Evolutionary conservation across 2,797 vertebrate species (phyloP).

Genomic region (Spatula clypeata): DNA sequence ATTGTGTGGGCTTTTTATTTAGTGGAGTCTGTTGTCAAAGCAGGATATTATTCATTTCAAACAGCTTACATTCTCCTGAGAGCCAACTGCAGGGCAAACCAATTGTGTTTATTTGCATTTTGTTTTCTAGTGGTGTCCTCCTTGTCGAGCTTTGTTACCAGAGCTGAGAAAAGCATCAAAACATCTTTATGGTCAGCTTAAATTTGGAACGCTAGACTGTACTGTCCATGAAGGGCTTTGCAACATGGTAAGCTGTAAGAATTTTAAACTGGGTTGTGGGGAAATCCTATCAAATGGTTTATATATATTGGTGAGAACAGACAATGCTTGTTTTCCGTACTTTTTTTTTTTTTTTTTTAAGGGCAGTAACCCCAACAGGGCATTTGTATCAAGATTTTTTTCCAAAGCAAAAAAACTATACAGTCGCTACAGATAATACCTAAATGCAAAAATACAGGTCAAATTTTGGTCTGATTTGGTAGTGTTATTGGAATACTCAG

Average conservation of each 20-base stretch:
- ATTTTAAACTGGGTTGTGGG: not conserved
- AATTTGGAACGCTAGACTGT: constrained; percentile 96
- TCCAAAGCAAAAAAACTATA: not conserved
- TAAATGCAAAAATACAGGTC: not conserved
- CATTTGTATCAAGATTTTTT: not conserved
- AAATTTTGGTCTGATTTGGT: not conserved
- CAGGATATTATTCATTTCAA: not conserved
- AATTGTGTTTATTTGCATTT: not conserved
- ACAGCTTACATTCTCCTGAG: not conserved
- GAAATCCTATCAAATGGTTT: not conserved
- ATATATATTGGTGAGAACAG: no score
- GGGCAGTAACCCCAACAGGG: not conserved
- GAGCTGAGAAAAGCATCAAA: constrained; percentile 97
- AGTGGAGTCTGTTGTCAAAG: not conserved
- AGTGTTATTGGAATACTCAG: not conserved
- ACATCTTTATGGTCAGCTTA: constrained; percentile 92
- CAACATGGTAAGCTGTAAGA: constrained; percentile 86
- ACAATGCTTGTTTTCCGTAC: not conserved
- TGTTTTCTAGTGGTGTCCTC: constrained; percentile 94
- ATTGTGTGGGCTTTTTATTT: not conserved
- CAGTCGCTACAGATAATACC: not conserved
- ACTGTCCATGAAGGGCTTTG: constrained; percentile 94
- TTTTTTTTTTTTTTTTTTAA: not conserved
- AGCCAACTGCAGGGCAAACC: not conserved
- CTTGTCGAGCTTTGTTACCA: constrained; percentile 94